Percentiles rank a stretch among this genome's conserved stretches.
phyloP scores from a whole-genome alignment of 2,888 invertebrate species.

The Drosophila prostipennis region DNA sequence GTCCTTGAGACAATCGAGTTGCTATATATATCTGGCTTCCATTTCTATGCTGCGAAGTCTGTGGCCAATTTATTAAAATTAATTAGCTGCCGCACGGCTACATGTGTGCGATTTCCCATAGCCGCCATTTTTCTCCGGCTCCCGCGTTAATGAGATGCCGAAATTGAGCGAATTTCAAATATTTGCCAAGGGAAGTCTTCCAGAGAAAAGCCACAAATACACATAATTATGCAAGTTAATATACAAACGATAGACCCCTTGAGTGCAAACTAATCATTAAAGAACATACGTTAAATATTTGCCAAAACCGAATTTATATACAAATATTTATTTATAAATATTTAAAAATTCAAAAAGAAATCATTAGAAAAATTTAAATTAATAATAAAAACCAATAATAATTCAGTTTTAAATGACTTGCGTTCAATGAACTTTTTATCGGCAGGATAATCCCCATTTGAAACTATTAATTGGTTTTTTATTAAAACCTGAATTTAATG shows the following conservation, averaged over 20 bases:
- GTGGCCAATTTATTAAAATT: conserved; percentile 80
- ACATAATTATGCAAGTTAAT: background rate
- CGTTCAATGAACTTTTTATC: too few species aligned
- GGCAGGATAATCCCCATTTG: too few species aligned
- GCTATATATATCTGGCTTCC: conserved; percentile 1
- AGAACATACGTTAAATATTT: too few species aligned
- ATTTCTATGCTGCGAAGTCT: conserved; percentile 39
- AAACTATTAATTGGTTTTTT: too few species aligned
- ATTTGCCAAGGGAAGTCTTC: conserved; percentile 28
- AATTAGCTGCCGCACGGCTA: conserved; percentile 67
- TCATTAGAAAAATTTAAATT: too few species aligned
- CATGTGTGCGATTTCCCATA: conserved; percentile 67
- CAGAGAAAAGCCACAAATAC: conserved; percentile 10
- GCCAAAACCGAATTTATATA: too few species aligned
- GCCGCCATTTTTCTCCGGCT: conserved; percentile 37
- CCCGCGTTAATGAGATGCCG: conserved; percentile 26
- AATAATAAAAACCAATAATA: too few species aligned
- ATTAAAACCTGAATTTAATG: background rate
- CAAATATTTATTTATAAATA: too few species aligned
- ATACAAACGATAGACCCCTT: background rate
- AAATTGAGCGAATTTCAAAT: conserved; percentile 32
- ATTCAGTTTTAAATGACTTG: too few species aligned
- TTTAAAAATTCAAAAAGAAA: too few species aligned
- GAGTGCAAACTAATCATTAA: background rate
- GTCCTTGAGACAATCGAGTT: conserved; percentile 45